Evolutionary conservation across 2,113 vertebrate species (phyloP).

Genomic region (Toxostoma redivivum): DNA sequence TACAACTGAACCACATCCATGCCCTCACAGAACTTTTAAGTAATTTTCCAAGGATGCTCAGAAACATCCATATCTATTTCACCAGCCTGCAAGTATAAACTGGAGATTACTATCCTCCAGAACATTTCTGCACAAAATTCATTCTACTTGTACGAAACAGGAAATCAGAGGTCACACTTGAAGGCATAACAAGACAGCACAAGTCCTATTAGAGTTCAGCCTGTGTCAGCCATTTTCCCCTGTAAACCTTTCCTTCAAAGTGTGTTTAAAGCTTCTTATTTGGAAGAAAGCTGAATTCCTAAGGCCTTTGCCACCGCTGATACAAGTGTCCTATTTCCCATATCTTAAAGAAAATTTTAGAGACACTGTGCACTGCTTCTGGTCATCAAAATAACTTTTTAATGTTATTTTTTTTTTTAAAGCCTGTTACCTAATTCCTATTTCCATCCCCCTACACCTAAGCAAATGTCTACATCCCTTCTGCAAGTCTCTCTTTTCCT

Average conservation of each 20-base stretch:
- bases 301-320: neutral
- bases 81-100: neutral
- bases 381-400: neutral
- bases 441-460: neutral
- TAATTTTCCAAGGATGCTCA: neutral
- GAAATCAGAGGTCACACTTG: neutral
- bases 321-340: neutral
- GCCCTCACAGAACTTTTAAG: neutral
- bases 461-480: neutral
- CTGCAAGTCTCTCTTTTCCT: neutral
- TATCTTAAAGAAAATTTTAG: neutral
- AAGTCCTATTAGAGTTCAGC: neutral
- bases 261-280: neutral
- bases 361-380: neutral
- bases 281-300: neutral
- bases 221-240: neutral
- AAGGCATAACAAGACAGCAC: neutral
- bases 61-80: neutral
- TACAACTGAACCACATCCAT: neutral
- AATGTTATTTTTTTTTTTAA: neutral
- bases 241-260: neutral
- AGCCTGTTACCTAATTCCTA: neutral
- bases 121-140: neutral
- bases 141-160: neutral
- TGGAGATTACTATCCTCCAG: neutral